These are phyloP conservation scores for Rugalucina vietnamica DNA, from an alignment of 2,888 invertebrate genomes.

Conservation along the genomic window DNA sequence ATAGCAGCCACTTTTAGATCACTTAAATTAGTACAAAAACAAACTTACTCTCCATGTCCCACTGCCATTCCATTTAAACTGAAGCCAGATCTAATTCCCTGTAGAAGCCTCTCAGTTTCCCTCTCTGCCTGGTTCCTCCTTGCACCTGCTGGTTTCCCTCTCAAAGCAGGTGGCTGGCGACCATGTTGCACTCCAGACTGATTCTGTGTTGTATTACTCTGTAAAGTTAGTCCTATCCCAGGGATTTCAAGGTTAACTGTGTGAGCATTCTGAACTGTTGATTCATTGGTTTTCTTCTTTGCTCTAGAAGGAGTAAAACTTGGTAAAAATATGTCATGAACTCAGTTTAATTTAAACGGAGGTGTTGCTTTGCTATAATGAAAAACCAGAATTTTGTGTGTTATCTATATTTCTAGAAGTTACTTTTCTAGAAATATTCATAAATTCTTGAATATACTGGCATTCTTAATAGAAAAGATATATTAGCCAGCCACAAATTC, in stretches of 20 bases:
- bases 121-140: conserved; percentile 52
- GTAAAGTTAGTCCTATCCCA: conserved; percentile 67
- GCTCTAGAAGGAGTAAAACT: neutral
- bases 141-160: conserved; percentile 46
- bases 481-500: no score
- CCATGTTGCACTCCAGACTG: conserved; percentile 20
- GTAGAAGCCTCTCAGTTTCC: conserved; percentile 48
- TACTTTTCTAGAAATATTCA: no score
- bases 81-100: conserved; percentile 55
- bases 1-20: no score
- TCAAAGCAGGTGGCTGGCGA: neutral
- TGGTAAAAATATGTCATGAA: no score
- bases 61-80: conserved; percentile 61
- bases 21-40: neutral
- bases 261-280: conserved; percentile 33
- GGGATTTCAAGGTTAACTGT: conserved; percentile 64
- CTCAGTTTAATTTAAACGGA: no score
- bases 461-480: no score
- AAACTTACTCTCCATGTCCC: conserved; percentile 31
- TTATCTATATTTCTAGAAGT: no score
- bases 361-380: no score
- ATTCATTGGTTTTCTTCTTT: conserved; percentile 16
- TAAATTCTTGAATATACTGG: no score
- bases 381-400: no score
- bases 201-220: conserved; percentile 29